These are phyloP conservation scores for Pseudachorutes palmiensis DNA, from an alignment of 1,140 invertebrate genomes.

Conservation along the genomic window DNA sequence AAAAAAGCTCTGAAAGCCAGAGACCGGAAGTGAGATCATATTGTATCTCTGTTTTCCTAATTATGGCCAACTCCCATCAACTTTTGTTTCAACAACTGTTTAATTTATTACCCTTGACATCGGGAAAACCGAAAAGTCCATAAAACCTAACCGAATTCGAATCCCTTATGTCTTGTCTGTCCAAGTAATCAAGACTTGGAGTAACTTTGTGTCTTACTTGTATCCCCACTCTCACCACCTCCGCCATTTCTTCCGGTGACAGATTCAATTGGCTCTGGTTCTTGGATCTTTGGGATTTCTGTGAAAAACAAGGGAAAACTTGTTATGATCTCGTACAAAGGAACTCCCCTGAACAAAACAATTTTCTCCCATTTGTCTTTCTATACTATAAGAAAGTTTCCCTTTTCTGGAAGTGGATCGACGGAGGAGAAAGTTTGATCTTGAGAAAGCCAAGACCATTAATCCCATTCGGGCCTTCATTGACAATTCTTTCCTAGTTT, in stretches of 20 bases:
- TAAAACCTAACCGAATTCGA: not conserved
- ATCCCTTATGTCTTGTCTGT: not conserved
- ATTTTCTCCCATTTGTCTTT: too few species aligned
- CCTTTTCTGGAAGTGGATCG: not conserved
- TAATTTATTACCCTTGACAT: too few species aligned
- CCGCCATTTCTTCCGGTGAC: constrained; percentile 31
- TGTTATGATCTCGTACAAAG: not conserved
- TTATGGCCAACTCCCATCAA: not conserved
- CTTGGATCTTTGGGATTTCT: constrained; percentile 39
- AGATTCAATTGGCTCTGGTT: constrained; percentile 35
- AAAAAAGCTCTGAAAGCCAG: too few species aligned
- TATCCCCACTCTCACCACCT: constrained; percentile 20
- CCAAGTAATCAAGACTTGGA: not conserved
- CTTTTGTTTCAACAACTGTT: too few species aligned
- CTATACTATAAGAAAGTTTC: not conserved
- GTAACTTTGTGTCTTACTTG: constrained; percentile 23
- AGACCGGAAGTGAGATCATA: not conserved
- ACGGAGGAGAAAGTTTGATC: not conserved
- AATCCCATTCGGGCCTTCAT: not conserved
- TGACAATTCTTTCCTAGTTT: not conserved
- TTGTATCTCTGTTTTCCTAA: not conserved
- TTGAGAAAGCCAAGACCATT: not conserved
- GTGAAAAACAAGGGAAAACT: constrained; percentile 17
- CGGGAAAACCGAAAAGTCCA: not conserved
- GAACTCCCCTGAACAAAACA: too few species aligned